Percentiles rank a stretch among this genome's conserved stretches.
Conservation (phyloP, 2,113 vertebrate genomes). For the Rhagologus leucostigma region DNA sequence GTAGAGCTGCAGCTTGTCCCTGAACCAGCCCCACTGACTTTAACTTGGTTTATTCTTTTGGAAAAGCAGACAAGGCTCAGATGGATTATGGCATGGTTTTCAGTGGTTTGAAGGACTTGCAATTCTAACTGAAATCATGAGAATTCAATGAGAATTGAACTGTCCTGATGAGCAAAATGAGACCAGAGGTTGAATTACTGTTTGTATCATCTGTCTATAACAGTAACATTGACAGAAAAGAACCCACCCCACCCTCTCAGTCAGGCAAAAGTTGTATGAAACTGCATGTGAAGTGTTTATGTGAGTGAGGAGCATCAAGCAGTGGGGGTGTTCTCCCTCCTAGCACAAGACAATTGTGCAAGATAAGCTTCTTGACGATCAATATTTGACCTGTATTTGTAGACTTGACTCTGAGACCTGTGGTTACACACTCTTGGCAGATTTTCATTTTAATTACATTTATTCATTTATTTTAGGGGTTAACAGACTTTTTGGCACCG, state of each 20-base stretch:
- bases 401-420: neutral
- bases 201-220: neutral
- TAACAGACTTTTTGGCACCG: slow-evolving; percentile 5
- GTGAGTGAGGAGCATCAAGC: neutral
- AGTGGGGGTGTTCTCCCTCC: neutral
- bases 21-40: neutral
- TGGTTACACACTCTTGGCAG: neutral
- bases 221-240: neutral
- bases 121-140: neutral
- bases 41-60: neutral
- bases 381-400: slow-evolving; percentile 8
- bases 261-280: neutral
- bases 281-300: neutral
- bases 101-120: neutral
- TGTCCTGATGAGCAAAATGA: neutral
- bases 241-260: rapidly evolving
- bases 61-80: neutral
- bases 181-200: neutral
- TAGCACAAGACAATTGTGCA: neutral
- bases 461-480: slow-evolving; percentile 48
- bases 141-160: neutral
- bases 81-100: neutral
- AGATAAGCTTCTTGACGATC: neutral
- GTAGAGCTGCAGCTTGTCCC: neutral
- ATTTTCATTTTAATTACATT: slow-evolving; percentile 46